phyloP scores from a whole-genome alignment of 2,797 vertebrate species.

The Anguilla obscura region DNA sequence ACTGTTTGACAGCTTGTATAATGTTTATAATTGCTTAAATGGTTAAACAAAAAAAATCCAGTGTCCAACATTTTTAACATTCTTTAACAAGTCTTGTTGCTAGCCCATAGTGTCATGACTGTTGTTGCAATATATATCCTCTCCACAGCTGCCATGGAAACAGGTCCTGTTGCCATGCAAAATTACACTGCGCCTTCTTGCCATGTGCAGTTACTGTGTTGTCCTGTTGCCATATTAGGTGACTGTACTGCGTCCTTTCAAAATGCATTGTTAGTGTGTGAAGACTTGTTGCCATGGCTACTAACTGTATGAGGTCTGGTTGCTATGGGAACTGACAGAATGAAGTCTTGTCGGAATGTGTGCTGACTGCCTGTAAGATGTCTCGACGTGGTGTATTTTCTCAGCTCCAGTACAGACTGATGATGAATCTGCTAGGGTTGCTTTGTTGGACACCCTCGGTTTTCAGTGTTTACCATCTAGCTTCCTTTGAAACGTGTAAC shows the following conservation, averaged over 20 bases:
- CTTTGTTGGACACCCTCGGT: not conserved
- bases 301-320: slow-evolving; percentile 12
- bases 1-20: not conserved
- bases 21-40: not conserved
- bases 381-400: not conserved
- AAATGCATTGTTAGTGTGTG: not conserved
- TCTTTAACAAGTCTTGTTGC: not conserved
- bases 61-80: no score
- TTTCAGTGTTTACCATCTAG: not conserved
- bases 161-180: not conserved
- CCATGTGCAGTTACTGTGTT: not conserved
- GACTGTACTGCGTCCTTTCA: not conserved
- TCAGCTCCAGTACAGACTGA: not conserved
- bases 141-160: not conserved
- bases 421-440: not conserved
- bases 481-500: not conserved
- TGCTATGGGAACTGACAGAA: slow-evolving; percentile 15
- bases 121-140: not conserved
- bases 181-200: not conserved
- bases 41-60: not conserved
- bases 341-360: slow-evolving; percentile 7
- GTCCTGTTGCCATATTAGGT: not conserved
- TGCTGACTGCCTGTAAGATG: slow-evolving; percentile 3
- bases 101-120: not conserved
- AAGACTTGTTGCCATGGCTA: slow-evolving; percentile 11